A percentile compares a stretch with the other conserved stretches of the same genome.
phyloP scores from a whole-genome alignment of 2,797 vertebrate species.

The Microctenopoma steveboyesi region DNA sequence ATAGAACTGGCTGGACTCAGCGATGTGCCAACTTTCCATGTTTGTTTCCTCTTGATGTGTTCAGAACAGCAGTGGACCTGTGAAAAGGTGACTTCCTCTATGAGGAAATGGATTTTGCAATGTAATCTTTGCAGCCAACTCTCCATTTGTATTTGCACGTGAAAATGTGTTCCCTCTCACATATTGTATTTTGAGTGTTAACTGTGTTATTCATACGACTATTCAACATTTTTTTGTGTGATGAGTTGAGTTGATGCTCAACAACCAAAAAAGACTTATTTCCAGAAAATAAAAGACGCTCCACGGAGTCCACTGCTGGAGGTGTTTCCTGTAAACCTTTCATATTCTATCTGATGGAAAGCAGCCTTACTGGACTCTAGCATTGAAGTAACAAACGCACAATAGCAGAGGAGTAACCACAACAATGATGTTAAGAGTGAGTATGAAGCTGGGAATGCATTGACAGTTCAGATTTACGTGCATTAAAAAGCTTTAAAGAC shows the following conservation, averaged over 20 bases:
- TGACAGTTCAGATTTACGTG: conserved; percentile 41
- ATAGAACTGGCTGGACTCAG: conserved; percentile 39
- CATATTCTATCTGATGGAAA: conserved; percentile 6
- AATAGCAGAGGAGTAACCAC: conserved; percentile 25
- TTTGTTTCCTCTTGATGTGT: conserved; percentile 76
- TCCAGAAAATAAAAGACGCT: not conserved
- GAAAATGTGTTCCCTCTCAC: conserved; percentile 66
- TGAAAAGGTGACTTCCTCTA: conserved; percentile 79
- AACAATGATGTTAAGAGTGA: conserved; percentile 34
- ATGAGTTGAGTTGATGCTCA: not conserved
- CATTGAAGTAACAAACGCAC: conserved; percentile 17
- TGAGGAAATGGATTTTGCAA: conserved; percentile 81
- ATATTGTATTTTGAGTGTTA: conserved; percentile 12
- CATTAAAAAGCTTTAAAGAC: conserved; percentile 60
- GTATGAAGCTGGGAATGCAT: conserved; percentile 43
- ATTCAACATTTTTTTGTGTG: conserved; percentile 2
- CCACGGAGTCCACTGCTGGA: not conserved
- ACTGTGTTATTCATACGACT: not conserved
- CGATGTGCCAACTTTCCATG: conserved; percentile 72
- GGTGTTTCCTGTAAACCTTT: conserved; percentile 10
- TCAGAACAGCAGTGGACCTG: conserved; percentile 66
- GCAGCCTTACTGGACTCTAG: conserved; percentile 29
- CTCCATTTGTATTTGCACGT: conserved; percentile 73
- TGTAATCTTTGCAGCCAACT: conserved; percentile 64
- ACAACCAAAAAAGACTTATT: not conserved